Conservation (phyloP, 2,888 invertebrate species). For the Drosophila algonquin region DNA sequence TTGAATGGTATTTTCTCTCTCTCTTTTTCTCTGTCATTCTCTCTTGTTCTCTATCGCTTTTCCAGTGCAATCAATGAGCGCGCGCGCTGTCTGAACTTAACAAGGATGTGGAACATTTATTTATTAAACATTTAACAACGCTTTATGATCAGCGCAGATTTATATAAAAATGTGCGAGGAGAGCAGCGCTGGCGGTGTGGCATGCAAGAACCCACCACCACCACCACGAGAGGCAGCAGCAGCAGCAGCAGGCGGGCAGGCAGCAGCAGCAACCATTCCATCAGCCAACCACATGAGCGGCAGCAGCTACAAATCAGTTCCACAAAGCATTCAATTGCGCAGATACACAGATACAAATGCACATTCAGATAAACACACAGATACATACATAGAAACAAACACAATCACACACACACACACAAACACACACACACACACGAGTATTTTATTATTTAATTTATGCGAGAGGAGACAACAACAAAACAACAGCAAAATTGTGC, state of each 20-base stretch:
- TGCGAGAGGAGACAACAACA: slow-evolving; percentile 58
- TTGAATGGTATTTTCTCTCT: slow-evolving; percentile 13
- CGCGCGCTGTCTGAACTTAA: slow-evolving; percentile 57
- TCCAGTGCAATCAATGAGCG: slow-evolving; percentile 69
- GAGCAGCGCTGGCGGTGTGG: slow-evolving; percentile 36
- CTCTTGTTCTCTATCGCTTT: neutral
- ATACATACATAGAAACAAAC: slow-evolving; percentile 62
- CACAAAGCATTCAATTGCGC: slow-evolving; percentile 62
- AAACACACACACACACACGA: slow-evolving; percentile 42
- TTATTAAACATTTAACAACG: slow-evolving; percentile 81
- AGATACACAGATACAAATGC: slow-evolving; percentile 17
- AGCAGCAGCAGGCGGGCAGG: slow-evolving; percentile 43
- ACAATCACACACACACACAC: slow-evolving; percentile 25
- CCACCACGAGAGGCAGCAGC: slow-evolving; percentile 59
- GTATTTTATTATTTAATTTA: slow-evolving; percentile 82
- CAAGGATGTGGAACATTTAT: slow-evolving; percentile 81
- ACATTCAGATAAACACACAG: slow-evolving; percentile 15
- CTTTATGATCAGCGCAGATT: slow-evolving; percentile 81
- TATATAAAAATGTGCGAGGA: slow-evolving; percentile 59
- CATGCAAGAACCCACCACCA: slow-evolving; percentile 46
- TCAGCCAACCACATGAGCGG: slow-evolving; percentile 65
- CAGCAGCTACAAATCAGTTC: slow-evolving; percentile 60
- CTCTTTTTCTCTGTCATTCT: slow-evolving; percentile 2
- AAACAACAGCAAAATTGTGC: slow-evolving; percentile 53
- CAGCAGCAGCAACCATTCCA: slow-evolving; percentile 45